These are phyloP conservation scores for Pseudomyrmex flavicornis DNA, from an alignment of 1,140 invertebrate species.

Conservation along the genomic window DNA sequence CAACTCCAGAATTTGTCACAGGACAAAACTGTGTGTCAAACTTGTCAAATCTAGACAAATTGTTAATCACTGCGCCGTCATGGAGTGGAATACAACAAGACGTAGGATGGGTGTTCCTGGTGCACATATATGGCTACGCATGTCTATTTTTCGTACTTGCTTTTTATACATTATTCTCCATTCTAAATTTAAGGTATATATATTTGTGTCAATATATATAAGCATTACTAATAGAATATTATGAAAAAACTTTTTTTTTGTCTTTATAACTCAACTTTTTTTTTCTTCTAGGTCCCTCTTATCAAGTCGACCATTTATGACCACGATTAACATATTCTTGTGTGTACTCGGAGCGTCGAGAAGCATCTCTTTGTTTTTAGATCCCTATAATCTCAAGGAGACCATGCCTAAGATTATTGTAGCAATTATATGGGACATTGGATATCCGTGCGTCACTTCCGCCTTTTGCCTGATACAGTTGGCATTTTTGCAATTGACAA, in stretches of 20 bases:
- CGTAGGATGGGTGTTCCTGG: slow-evolving; percentile 86
- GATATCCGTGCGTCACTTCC: slow-evolving; percentile 87
- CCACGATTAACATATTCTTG: slow-evolving; percentile 88
- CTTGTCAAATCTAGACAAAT: slow-evolving; percentile 74
- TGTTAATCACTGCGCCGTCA: slow-evolving; percentile 78
- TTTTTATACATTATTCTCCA: slow-evolving; percentile 88
- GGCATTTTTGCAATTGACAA: slow-evolving; percentile 87
- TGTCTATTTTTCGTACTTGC: slow-evolving; percentile 87
- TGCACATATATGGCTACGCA: slow-evolving; percentile 87
- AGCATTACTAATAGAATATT: background rate
- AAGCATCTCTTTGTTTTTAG: slow-evolving; percentile 86
- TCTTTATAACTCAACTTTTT: slow-evolving; percentile 40
- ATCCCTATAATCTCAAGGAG: slow-evolving; percentile 87
- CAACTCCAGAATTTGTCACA: slow-evolving; percentile 57
- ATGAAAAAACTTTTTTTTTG: background rate
- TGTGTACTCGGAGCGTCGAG: slow-evolving; percentile 87
- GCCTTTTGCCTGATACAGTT: slow-evolving; percentile 88
- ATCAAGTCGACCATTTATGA: slow-evolving; percentile 87
- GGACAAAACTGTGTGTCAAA: slow-evolving; percentile 77
- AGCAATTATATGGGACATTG: slow-evolving; percentile 87
- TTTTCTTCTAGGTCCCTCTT: slow-evolving; percentile 85
- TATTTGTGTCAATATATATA: slow-evolving; percentile 13
- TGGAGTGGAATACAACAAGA: slow-evolving; percentile 80
- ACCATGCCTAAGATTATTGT: slow-evolving; percentile 86
- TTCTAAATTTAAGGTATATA: slow-evolving; percentile 87